Conservation (phyloP, 2,113 vertebrate species). For the Plectropomus leopardus region DNA sequence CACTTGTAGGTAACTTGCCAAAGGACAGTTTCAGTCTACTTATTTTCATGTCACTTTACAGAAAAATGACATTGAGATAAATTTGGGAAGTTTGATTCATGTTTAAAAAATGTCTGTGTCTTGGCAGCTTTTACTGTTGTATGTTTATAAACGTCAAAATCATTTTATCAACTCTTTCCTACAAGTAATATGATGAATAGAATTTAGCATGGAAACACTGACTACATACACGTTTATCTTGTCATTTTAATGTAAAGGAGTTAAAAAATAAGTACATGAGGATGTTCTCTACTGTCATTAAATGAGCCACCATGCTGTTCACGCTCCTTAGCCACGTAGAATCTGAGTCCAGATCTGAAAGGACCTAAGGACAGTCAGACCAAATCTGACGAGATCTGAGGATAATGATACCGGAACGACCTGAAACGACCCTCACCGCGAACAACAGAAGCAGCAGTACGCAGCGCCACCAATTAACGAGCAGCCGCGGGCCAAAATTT, state of each 20-base stretch:
- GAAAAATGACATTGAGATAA: background rate
- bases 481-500: background rate
- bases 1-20: constrained; percentile 7
- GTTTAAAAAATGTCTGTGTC: background rate
- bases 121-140: background rate
- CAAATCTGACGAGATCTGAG: background rate
- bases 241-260: too few relatives aligned
- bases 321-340: background rate
- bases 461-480: background rate
- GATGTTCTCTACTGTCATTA: constrained; percentile 1
- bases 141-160: background rate
- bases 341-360: background rate
- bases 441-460: background rate
- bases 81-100: constrained; percentile 10
- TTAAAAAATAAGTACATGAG: too few relatives aligned
- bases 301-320: background rate
- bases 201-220: background rate
- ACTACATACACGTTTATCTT: background rate
- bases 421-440: background rate
- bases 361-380: background rate
- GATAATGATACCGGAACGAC: background rate
- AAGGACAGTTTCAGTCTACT: background rate
- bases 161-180: background rate
- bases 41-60: background rate
- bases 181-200: background rate